Conservation (phyloP, 2,113 vertebrate genomes). For the Syrrhaptes paradoxus region DNA sequence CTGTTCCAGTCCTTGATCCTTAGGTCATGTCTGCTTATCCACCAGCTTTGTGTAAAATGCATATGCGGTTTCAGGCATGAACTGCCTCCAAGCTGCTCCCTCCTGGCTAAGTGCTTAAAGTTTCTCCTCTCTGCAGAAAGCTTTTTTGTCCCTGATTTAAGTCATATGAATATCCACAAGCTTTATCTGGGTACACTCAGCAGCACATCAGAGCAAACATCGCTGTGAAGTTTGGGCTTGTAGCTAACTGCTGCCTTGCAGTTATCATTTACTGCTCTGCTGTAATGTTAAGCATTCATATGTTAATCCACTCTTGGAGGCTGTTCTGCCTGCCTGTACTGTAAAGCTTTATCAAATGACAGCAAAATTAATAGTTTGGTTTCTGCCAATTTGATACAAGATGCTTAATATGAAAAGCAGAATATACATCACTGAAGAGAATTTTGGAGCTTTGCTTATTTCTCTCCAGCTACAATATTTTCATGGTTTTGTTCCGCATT, state of each 20-base stretch:
- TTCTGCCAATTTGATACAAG: conserved; percentile 16
- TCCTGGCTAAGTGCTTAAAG: not conserved
- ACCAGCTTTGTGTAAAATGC: not conserved
- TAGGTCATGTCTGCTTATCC: not conserved
- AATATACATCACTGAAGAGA: not conserved
- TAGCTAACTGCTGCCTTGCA: not conserved
- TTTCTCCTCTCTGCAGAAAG: not conserved
- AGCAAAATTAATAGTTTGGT: conserved; percentile 43
- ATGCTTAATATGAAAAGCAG: not conserved
- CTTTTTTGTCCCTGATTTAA: not conserved
- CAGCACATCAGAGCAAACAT: not conserved
- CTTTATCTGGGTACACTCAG: not conserved
- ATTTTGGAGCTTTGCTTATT: not conserved
- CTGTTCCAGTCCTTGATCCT: not conserved
- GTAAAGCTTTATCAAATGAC: not conserved
- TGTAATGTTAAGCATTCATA: not conserved
- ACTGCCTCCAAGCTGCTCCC: not conserved
- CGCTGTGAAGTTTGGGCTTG: not conserved
- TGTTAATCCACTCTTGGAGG: not conserved
- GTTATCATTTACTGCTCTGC: not conserved
- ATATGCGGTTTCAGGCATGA: not conserved
- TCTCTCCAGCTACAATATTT: not conserved
- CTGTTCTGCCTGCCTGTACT: not conserved
- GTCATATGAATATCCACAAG: not conserved
- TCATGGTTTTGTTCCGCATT: not conserved